phyloP scores from a whole-genome alignment of 2,113 vertebrate species.

The Australoheros scitulus region DNA sequence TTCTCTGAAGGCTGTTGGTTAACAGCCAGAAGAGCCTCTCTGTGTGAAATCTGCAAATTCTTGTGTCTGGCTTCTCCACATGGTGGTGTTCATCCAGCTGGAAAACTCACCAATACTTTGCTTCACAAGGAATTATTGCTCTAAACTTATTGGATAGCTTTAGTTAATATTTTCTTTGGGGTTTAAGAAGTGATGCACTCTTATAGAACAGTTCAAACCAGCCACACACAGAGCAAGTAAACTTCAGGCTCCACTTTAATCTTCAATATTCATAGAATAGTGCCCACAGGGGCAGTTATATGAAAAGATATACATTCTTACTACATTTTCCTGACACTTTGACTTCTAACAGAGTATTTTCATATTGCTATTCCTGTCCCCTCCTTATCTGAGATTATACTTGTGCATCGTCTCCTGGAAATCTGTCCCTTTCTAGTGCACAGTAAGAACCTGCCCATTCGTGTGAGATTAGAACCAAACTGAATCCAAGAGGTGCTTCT shows the following conservation, averaged over 20 bases:
- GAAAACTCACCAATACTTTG: background rate
- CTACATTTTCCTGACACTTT: too few relatives aligned
- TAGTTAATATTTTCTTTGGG: background rate
- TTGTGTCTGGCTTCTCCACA: background rate
- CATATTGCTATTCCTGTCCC: background rate
- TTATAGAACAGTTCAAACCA: background rate
- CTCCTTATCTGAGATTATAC: background rate
- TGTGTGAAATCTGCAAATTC: background rate
- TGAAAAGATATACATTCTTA: too few relatives aligned
- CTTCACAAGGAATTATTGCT: background rate
- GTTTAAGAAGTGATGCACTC: background rate
- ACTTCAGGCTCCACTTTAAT: too few relatives aligned
- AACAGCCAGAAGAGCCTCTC: background rate
- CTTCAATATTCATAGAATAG: too few relatives aligned
- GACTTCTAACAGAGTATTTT: too few relatives aligned
- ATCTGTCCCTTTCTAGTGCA: background rate
- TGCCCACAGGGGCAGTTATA: too few relatives aligned
- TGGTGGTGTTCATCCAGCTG: background rate
- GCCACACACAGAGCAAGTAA: too few relatives aligned
- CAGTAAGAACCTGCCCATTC: background rate
- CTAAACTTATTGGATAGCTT: background rate
- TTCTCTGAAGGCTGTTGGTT: background rate
- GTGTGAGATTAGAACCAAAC: background rate
- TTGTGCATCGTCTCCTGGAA: background rate
- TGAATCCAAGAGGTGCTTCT: background rate